These are phyloP conservation scores for Drosophila affinis DNA, from an alignment of 2,888 invertebrate species.

Conservation along the genomic window DNA sequence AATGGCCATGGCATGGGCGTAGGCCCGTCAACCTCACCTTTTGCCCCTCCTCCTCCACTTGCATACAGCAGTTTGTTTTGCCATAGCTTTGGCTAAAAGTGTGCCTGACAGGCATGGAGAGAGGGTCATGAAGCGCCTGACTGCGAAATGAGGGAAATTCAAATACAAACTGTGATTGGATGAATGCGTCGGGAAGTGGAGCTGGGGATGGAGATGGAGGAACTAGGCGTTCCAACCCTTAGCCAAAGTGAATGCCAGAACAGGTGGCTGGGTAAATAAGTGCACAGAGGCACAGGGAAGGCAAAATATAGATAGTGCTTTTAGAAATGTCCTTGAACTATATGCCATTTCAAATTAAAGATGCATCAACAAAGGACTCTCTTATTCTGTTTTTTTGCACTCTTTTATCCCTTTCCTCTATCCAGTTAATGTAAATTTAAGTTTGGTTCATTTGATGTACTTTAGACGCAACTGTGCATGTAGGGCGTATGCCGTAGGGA, in stretches of 20 bases:
- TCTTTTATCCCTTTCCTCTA: neutral
- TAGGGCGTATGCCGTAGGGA: neutral
- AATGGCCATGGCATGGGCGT: neutral
- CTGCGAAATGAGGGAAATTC: constrained; percentile 61
- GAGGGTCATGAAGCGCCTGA: constrained; percentile 62
- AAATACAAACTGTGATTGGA: constrained; percentile 56
- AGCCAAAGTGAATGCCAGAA: constrained; percentile 51
- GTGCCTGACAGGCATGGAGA: constrained; percentile 19
- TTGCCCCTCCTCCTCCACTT: neutral
- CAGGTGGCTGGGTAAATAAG: constrained; percentile 60
- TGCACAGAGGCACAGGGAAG: constrained; percentile 36
- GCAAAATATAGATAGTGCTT: constrained; percentile 1
- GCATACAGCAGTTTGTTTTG: neutral
- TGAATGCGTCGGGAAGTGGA: constrained; percentile 55
- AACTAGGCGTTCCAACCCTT: neutral
- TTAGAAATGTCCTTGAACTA: constrained; percentile 43
- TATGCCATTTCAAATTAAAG: constrained; percentile 34
- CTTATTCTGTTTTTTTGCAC: neutral
- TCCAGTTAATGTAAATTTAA: constrained; percentile 29
- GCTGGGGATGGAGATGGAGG: neutral
- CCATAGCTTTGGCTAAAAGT: constrained; percentile 44
- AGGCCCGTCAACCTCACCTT: neutral
- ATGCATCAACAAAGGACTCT: constrained; percentile 1
- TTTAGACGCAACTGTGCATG: neutral
- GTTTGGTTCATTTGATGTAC: constrained; percentile 39